phyloP scores from a whole-genome alignment of 2,113 vertebrate species.

The Megaleporinus macrocephalus region DNA sequence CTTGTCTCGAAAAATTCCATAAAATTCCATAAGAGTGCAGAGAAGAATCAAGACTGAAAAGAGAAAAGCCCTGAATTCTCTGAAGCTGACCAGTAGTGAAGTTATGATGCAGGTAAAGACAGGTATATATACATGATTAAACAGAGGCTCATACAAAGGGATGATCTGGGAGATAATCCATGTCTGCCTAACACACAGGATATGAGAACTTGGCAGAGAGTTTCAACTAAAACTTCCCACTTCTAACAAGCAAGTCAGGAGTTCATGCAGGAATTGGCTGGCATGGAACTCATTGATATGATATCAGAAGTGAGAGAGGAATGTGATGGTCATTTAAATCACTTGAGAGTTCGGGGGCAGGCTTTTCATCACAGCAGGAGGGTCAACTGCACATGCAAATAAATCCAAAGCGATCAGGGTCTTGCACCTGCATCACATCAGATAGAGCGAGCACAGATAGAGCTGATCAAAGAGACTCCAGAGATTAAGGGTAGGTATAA shows the following conservation, averaged over 20 bases:
- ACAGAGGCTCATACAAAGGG: background rate
- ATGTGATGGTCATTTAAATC: background rate
- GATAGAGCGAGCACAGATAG: background rate
- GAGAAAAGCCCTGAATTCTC: background rate
- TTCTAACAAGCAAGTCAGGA: background rate
- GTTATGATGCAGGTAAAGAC: background rate
- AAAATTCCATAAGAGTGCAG: too few relatives aligned
- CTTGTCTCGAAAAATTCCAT: too few relatives aligned
- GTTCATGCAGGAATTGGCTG: background rate
- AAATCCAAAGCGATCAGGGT: background rate
- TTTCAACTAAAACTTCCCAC: background rate
- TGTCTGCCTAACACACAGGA: background rate
- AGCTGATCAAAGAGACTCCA: background rate
- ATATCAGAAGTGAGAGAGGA: background rate
- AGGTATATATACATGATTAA: background rate
- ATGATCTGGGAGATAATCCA: background rate
- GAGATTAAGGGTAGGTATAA: background rate
- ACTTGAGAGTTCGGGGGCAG: background rate
- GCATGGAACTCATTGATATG: background rate
- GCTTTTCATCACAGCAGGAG: background rate
- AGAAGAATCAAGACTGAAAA: too few relatives aligned
- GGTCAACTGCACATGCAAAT: background rate
- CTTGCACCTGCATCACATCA: background rate
- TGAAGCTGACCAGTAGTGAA: background rate
- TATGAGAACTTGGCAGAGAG: background rate